Conservation (phyloP, 2,888 invertebrate species). For the Argyra leucocephala region DNA sequence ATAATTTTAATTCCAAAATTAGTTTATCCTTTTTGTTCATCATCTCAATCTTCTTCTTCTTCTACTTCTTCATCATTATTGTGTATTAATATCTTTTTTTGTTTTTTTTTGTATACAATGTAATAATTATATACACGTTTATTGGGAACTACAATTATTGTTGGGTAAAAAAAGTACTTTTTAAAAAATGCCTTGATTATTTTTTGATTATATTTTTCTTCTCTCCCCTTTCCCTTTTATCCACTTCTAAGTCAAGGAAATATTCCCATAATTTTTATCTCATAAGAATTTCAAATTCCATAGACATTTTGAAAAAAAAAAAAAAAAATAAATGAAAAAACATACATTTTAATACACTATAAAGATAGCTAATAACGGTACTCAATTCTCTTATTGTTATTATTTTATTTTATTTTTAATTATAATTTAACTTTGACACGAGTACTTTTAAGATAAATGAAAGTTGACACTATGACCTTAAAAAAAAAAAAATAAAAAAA, state of each 20-base stretch:
- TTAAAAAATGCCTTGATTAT: neutral
- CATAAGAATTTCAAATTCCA: neutral
- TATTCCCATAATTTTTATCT: neutral
- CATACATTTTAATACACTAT: too few species aligned
- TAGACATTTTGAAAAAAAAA: too few species aligned
- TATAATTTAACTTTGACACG: conserved; percentile 4
- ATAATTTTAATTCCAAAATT: conserved; percentile 6
- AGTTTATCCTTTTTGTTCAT: neutral
- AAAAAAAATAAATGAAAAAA: too few species aligned
- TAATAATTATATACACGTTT: neutral
- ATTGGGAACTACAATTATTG: neutral
- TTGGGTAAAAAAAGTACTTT: conserved; percentile 2
- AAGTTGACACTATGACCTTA: conserved; percentile 1
- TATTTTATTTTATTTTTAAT: neutral
- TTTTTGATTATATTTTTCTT: neutral
- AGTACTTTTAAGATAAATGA: conserved; percentile 4
- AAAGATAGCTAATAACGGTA: too few species aligned
- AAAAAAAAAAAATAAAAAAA: neutral
- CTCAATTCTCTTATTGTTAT: neutral
- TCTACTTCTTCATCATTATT: neutral
- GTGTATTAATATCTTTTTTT: neutral
- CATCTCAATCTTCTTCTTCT: neutral
- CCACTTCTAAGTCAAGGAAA: too few species aligned
- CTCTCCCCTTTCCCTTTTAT: neutral
- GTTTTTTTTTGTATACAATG: neutral